Base-by-base conservation (phyloP, 2,113 vertebrate species). In the Pandion haliaetus region DNA sequence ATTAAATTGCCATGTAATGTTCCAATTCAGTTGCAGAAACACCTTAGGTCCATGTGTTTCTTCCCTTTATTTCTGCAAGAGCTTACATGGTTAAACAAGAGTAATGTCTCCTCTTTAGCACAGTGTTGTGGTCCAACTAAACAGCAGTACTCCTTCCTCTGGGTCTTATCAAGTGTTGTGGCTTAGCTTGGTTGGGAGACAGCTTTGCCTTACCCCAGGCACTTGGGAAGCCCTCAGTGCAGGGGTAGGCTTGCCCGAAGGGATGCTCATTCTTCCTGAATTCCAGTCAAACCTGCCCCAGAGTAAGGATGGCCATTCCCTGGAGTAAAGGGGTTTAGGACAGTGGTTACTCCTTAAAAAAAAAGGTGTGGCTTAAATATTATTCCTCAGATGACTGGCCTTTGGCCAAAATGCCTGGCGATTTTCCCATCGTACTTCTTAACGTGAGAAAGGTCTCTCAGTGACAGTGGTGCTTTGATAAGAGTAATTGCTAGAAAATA, bases 401-500 rank as follows among this genome's bases (percentile, higher is more conserved):
- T 80, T 74, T 84, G 62, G 62, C 59, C 66, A 80, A 17, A 87
- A 67, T 54, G 11, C 10, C 50, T 93, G 82, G 31, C 4, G 5
- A 38, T 72, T 95, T 96, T 90, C 63, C 79, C 38, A 3, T 77
- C 3, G 0, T 8, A 28, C 67, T 84, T 38, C 69, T 93, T 55
- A 52, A 15, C 50, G 50, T 31, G 59, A 88, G 50, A 73, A 76
- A n/a, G 38, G 52, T 71, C 65, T 81, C 82, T 82, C 1, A 0
- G 65, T 95, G 72, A 61, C 5, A 1, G 70, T 49, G 62, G 54
- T 66, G n/a, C 62, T 91, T 87, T 82, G 62, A 25, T 91, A 89
- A 72, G 62, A 73, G 58, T 66, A 49, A 91, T 42, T 49, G 74
- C 50, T 87, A 77, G 71, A 90, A 95, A 90, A 91, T 36, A 72